A percentile compares a stretch with the other conserved stretches of the same genome.
Conservation (phyloP, 2,113 vertebrate genomes). For the Ranitomeya variabilis region DNA sequence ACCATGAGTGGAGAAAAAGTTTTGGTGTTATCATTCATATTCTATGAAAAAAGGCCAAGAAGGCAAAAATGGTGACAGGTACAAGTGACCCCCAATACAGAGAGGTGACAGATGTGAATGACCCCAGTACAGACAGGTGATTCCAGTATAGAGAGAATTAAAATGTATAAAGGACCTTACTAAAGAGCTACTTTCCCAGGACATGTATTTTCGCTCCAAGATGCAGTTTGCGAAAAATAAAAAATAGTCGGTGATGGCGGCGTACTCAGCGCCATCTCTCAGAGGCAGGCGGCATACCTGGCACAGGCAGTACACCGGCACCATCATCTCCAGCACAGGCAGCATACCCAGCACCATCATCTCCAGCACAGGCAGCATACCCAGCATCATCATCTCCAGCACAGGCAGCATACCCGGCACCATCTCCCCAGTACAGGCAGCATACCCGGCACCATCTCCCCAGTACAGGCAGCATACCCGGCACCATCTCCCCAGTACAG, state of each 20-base stretch:
- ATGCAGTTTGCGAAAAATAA: no score
- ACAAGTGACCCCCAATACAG: background rate
- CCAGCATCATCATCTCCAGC: background rate
- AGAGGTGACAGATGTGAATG: background rate
- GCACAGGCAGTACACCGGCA: background rate
- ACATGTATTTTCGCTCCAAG: no score
- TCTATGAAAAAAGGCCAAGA: no score
- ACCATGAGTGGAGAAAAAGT: no score
- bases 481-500: background rate
- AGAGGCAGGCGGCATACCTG: no score
- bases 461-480: background rate
- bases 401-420: background rate
- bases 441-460: background rate
- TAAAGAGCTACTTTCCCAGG: no score
- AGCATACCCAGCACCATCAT: background rate
- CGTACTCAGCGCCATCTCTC: no score
- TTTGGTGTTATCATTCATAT: no score
- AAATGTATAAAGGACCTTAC: background rate
- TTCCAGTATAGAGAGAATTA: background rate
- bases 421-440: background rate
- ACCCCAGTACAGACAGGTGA: background rate
- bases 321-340: background rate
- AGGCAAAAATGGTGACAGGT: background rate
- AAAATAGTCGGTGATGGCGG: no score
- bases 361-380: background rate